phyloP scores from a whole-genome alignment of 2,888 invertebrate genomes.

The Vannuccia rotundouncinata region DNA sequence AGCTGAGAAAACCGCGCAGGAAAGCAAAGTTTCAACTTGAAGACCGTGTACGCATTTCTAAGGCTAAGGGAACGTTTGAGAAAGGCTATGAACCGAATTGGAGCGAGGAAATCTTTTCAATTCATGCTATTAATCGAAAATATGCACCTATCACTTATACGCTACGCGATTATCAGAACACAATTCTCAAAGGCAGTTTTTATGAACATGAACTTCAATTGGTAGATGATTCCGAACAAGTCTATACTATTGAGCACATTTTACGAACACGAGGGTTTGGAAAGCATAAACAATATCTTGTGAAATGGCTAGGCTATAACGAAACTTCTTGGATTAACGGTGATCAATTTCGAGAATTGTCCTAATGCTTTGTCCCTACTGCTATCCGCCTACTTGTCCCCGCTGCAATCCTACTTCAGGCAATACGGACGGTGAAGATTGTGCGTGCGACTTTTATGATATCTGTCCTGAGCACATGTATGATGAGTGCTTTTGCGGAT shows the following conservation, averaged over 20 bases:
- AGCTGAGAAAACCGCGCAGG: background rate
- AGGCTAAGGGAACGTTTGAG: constrained; percentile 39
- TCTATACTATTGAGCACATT: constrained; percentile 39
- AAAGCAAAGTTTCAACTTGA: background rate
- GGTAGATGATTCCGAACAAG: constrained; percentile 27
- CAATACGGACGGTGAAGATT: too few species aligned
- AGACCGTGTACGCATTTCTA: constrained; percentile 39
- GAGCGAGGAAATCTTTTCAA: constrained; percentile 41
- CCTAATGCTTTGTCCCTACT: too few species aligned
- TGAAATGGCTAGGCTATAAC: constrained; percentile 15
- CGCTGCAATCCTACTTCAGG: too few species aligned
- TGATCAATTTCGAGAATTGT: background rate
- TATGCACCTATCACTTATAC: constrained; percentile 33
- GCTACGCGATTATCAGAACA: constrained; percentile 39
- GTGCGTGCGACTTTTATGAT: too few species aligned
- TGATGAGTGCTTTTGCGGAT: too few species aligned
- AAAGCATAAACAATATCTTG: background rate
- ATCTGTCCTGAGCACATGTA: too few species aligned
- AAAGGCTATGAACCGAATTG: constrained; percentile 42
- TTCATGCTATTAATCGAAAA: constrained; percentile 32
- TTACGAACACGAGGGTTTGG: background rate
- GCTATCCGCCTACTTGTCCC: too few species aligned
- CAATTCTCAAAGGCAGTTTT: constrained; percentile 37
- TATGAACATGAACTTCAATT: constrained; percentile 40
- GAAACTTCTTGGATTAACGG: background rate